Evolutionary conservation across 2,888 invertebrate genomes (phyloP), one percentile per base, ranked within the genome.

Genomic region (Agrochola litura): DNA sequence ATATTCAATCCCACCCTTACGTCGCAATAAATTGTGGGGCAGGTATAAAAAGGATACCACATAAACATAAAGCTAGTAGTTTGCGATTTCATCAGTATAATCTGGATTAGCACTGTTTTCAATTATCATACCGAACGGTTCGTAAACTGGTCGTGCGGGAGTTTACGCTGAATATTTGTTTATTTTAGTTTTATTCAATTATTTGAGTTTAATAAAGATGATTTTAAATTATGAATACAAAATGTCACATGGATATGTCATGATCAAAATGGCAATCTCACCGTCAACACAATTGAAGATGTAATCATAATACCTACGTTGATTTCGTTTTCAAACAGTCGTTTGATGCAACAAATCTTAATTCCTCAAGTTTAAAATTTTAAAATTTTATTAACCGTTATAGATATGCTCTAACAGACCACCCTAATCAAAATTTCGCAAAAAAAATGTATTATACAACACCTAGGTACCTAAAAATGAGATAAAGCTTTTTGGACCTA

Each of bases 31-130:
- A 76, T 67, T 37, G 25, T 16, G 54, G 73, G 22, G 10, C 76
- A 76, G 85, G 85, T 85, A 81, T 81, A 82, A 85, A 81, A 83
- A 76, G 70, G 69, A 25, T 46, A 37, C 65, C 14, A 54, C 25
- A 73, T 66, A 63, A 81, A 73, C 64, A 61, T 54, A 65, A 25
- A 68, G 19, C 25, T 30, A 69, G 56, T 77, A 82, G 85, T 83
- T 85, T 58, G 64, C 58, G 22, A 56, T 61, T 81, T 73, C 77
- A 83, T 83, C 61, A 85, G 73, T 58, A 30, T 83, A 85, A 83
- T 82, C 82, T 77, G 85, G 83, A 81, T 83, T 77, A 83, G 54
- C 82, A 74, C 73, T 72, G 71, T 58, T 85, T 81, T 73, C 76
- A 65, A 85, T 83, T 77, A 83, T 65, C 65, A 49, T 58, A 43